These are phyloP conservation scores for Mastomys coucha DNA, from an alignment of 2,113 vertebrate species.

Conservation along the genomic window DNA sequence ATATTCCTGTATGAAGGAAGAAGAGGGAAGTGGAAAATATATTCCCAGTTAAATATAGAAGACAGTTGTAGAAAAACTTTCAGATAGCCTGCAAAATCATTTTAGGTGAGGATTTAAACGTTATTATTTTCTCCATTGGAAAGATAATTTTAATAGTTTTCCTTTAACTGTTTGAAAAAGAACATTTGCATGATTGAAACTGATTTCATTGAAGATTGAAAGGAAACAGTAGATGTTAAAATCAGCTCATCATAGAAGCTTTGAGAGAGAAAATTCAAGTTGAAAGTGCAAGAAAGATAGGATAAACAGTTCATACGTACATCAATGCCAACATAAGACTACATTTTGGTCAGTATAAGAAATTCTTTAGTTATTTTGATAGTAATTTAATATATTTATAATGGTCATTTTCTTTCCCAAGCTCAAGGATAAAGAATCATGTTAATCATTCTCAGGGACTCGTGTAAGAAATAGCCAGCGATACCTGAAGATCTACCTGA, in stretches of 20 bases:
- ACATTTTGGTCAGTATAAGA: not conserved
- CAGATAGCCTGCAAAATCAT: not conserved
- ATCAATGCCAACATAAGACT: not conserved
- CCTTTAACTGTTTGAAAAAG: not conserved
- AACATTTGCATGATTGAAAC: not conserved
- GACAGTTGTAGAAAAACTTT: not conserved
- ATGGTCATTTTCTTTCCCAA: not conserved
- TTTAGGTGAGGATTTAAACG: not conserved
- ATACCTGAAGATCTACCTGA: not conserved
- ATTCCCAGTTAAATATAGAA: not conserved
- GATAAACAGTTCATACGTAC: not conserved
- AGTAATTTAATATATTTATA: not conserved
- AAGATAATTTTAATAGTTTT: constrained; percentile 30
- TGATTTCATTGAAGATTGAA: not conserved
- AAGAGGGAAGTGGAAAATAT: not conserved
- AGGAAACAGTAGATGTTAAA: not conserved
- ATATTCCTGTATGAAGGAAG: not conserved
- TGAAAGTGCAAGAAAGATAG: not conserved
- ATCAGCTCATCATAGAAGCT: not conserved
- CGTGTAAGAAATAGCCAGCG: not conserved
- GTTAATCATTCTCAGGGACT: not conserved
- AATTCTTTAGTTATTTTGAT: not conserved
- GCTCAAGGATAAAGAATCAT: not conserved
- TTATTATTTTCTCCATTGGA: not conserved
- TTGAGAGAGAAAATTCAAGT: not conserved